Percentiles rank a stretch among this genome's conserved stretches.
phyloP scores from a whole-genome alignment of 1,140 invertebrate species.

The Drusus annulatus region DNA sequence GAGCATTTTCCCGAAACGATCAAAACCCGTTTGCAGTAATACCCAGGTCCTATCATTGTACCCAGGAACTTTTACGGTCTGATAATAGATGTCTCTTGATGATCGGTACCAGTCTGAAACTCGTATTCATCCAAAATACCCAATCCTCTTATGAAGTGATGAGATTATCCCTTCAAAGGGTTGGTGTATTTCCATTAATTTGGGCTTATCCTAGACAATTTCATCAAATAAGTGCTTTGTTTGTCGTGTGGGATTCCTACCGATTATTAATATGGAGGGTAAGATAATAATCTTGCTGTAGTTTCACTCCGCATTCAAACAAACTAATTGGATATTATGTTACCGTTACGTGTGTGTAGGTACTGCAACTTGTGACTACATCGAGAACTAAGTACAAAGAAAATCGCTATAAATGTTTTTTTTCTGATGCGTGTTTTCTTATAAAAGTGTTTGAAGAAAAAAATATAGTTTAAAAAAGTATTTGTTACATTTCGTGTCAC shows the following conservation, averaged over 20 bases:
- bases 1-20: no score
- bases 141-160: slow-evolving; percentile 46
- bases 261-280: slow-evolving; percentile 28
- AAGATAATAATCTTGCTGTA: slow-evolving; percentile 29
- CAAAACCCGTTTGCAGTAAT: background rate
- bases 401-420: no score
- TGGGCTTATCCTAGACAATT: slow-evolving; percentile 46
- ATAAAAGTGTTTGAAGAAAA: no score
- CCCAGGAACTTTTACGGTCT: slow-evolving; percentile 6
- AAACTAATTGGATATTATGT: slow-evolving; percentile 14
- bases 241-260: background rate
- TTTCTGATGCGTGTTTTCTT: no score
- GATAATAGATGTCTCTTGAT: slow-evolving; percentile 26
- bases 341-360: background rate
- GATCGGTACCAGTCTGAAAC: slow-evolving; percentile 20
- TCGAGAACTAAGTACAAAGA: no score
- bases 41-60: background rate
- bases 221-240: slow-evolving; percentile 48
- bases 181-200: slow-evolving; percentile 43
- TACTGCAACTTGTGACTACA: background rate
- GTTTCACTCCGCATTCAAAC: slow-evolving; percentile 9
- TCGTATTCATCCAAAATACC: slow-evolving; percentile 16
- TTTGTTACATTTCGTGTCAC: no score
- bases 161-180: slow-evolving; percentile 43
- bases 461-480: no score